A percentile compares a stretch with the other conserved stretches of the same genome.
Evolutionary conservation across 2,888 invertebrate species (phyloP).

Genomic region (Himalopsyche kuldschensis): DNA sequence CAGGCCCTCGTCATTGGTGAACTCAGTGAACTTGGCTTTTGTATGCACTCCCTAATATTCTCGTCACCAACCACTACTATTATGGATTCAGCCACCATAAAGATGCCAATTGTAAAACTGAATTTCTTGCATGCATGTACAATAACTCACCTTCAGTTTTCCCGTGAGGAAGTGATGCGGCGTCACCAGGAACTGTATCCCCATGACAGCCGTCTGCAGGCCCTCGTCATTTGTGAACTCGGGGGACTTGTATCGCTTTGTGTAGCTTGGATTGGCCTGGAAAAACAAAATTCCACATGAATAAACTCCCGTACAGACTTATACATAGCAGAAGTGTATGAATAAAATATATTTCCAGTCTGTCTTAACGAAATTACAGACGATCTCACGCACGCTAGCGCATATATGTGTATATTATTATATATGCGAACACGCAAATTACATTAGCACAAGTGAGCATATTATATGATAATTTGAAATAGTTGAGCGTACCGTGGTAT

Average conservation of each 20-base stretch:
- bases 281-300: constrained; percentile 13
- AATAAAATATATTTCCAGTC: not conserved
- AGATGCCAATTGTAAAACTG: no score
- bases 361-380: not conserved
- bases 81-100: no score
- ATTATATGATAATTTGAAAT: not conserved
- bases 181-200: constrained; percentile 57
- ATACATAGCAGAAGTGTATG: not conserved
- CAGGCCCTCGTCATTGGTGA: constrained; percentile 45
- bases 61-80: no score
- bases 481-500: not conserved
- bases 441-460: not conserved
- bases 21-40: constrained; percentile 28
- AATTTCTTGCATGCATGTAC: no score
- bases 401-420: not conserved
- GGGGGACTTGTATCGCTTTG: constrained; percentile 32
- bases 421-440: not conserved
- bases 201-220: constrained; percentile 55
- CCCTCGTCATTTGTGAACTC: constrained; percentile 42
- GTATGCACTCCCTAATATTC: no score
- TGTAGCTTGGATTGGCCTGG: constrained; percentile 35
- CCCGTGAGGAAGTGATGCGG: constrained; percentile 56
- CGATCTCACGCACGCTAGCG: not conserved
- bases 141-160: constrained; percentile 53
- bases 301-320: not conserved